Evolutionary conservation across 2,888 invertebrate species (phyloP).

Genomic region (Hypsopygia costalis): DNA sequence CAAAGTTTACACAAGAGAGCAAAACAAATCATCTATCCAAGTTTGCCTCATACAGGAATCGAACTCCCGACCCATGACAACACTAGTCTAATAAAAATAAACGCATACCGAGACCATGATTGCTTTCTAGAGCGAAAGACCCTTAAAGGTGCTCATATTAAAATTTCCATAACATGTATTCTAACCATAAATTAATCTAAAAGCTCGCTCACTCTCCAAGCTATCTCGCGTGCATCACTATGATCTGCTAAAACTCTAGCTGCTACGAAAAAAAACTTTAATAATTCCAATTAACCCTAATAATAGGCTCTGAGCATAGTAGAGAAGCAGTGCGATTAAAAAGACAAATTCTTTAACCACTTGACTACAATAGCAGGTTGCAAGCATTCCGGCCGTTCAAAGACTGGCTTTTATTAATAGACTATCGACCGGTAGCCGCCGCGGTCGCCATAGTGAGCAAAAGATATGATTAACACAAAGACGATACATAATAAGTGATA

Average conservation of each 20-base stretch:
- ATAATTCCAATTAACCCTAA: slow-evolving; percentile 80
- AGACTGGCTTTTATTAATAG: slow-evolving; percentile 72
- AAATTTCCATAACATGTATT: slow-evolving; percentile 60
- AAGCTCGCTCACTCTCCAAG: slow-evolving; percentile 54
- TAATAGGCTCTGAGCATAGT: slow-evolving; percentile 67
- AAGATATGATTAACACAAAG: slow-evolving; percentile 78
- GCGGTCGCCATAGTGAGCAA: slow-evolving; percentile 64
- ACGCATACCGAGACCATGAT: slow-evolving; percentile 21
- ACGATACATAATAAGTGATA: slow-evolving; percentile 76
- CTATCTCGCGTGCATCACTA: slow-evolving; percentile 59
- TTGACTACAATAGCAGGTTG: slow-evolving; percentile 75
- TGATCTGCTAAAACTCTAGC: slow-evolving; percentile 66
- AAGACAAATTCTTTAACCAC: slow-evolving; percentile 77
- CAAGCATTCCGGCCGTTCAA: slow-evolving; percentile 58
- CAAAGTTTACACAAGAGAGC: too few relatives aligned
- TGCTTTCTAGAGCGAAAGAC: slow-evolving; percentile 17
- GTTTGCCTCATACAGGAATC: too few relatives aligned
- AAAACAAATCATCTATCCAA: too few relatives aligned
- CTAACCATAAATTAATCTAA: slow-evolving; percentile 66
- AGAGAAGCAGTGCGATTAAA: slow-evolving; percentile 71
- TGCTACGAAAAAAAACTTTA: slow-evolving; percentile 68
- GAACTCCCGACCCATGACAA: slow-evolving; percentile 9
- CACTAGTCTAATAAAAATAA: slow-evolving; percentile 17
- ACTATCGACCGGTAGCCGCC: slow-evolving; percentile 68
- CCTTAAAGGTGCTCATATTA: slow-evolving; percentile 43